Evolutionary conservation across 2,113 vertebrate genomes (phyloP).

Genomic region (Rhinolophus sinicus): DNA sequence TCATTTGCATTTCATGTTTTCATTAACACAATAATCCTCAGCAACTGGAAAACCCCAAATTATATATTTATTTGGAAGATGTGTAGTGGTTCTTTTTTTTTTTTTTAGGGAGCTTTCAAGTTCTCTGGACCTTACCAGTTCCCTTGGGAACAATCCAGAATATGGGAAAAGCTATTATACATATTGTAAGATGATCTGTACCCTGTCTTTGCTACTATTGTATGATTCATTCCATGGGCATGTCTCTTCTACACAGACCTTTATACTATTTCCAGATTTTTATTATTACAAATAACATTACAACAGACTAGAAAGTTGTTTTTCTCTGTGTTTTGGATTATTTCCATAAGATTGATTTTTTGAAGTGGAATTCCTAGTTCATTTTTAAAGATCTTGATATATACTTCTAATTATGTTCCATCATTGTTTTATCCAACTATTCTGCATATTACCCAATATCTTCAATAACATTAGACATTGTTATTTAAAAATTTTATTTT

Average conservation of each 20-base stretch:
- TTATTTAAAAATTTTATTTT: not conserved
- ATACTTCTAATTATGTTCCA: not conserved
- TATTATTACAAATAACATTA: not conserved
- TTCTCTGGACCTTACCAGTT: not conserved
- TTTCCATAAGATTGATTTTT: slow-evolving; percentile 4
- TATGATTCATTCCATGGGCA: not conserved
- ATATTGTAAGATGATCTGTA: not conserved
- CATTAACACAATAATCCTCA: not conserved
- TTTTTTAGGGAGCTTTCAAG: not conserved
- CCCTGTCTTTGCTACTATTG: not conserved
- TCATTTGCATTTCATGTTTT: not conserved
- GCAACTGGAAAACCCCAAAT: not conserved
- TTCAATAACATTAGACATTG: not conserved
- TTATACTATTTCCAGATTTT: not conserved
- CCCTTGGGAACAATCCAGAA: slow-evolving; percentile 15
- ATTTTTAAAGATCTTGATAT: not conserved
- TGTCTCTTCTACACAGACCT: not conserved
- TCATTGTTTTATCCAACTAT: not conserved
- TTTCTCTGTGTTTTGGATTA: not conserved
- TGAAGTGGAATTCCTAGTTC: not conserved
- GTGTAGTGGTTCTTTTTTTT: not conserved
- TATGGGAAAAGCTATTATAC: not conserved
- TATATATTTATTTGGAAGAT: slow-evolving; percentile 9
- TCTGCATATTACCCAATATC: not conserved
- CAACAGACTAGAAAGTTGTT: not conserved